Evolutionary conservation across 2,113 vertebrate species (phyloP), one percentile per base, ranked within the genome.

Genomic region (Rattus rattus): DNA sequence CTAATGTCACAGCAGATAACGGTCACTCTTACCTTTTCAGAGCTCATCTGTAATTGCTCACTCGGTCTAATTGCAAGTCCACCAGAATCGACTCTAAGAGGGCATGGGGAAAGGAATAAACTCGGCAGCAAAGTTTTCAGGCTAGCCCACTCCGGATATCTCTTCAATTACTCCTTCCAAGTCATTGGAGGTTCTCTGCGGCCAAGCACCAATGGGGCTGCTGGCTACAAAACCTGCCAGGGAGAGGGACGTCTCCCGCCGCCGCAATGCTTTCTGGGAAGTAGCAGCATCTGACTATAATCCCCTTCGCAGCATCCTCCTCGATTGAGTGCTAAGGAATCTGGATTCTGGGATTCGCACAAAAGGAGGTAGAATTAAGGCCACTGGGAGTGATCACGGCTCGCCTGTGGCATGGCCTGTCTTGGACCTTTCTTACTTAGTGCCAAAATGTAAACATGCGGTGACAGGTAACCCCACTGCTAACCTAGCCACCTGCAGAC

Each of bases 71-170:
- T 93, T 91, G 92, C 70, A 10, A 90, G 94, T 67, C 92, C n/a
- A 16, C 39, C 43, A 65, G 79, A 75, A 92, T 92, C 96, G 83
- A 89, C 49, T 79, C 54, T 79, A 33, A 83, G 59, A 63, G 61
- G 61, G 61, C 20, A 63, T 70, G 33, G 61, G 47, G 67, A 95
- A n/a, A 77, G 85, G 85, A 96, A 94, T 26, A 77, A 88, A 88
- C 84, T 93, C 79, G 81, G 80, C 63, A 49, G 88, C 90, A 95
- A 94, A 72, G 77, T 94, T 95, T 77, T 77, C 69, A 88, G 94
- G 56, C 22, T n/a, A 73, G 69, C 43, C 90, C 43, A 76, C 30
- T 80, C 2, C 26, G 30, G 59, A 83, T 77, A 88, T 43, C 49
- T 94, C 65, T 97, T 94, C 84, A 65, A 2, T 96, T 43, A 28